These are phyloP conservation scores for Drosophila albomicans DNA, from an alignment of 1,140 invertebrate species.

Conservation along the genomic window DNA sequence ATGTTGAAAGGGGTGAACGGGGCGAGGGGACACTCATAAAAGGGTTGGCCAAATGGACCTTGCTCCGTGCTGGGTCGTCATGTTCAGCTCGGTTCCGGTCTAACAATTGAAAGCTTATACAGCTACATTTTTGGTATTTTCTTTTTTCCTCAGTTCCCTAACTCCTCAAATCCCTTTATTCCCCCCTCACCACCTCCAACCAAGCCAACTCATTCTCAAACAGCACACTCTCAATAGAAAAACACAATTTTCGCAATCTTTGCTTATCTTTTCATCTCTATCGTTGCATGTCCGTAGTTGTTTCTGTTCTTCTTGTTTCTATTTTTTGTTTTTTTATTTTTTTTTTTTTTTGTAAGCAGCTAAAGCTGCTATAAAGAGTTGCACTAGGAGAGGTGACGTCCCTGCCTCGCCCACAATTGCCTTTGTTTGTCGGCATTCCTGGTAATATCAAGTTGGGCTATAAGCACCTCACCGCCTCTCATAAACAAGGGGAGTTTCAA, in stretches of 20 bases:
- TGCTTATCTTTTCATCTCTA: constrained; percentile 80
- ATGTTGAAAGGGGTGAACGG: neutral
- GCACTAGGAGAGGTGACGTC: constrained; percentile 10
- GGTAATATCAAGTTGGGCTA: constrained; percentile 51
- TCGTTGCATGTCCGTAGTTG: constrained; percentile 47
- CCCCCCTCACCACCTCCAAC: neutral
- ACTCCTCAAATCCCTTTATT: too few species aligned
- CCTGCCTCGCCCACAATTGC: neutral
- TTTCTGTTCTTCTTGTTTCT: constrained; percentile 3
- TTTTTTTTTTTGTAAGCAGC: constrained; percentile 58
- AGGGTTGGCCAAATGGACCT: constrained; percentile 66
- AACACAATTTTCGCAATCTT: constrained; percentile 82
- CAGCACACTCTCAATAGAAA: constrained; percentile 64
- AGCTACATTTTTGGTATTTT: constrained; percentile 64
- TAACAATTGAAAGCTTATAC: constrained; percentile 64
- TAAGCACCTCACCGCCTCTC: constrained; percentile 40
- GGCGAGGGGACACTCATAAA: constrained; percentile 33
- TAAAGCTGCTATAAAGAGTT: constrained; percentile 53
- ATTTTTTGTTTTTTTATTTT: constrained; percentile 55
- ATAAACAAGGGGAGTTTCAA: constrained; percentile 35
- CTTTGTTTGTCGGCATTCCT: constrained; percentile 65
- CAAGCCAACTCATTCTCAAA: constrained; percentile 3
- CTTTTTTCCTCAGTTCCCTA: constrained; percentile 43
- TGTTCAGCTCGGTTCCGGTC: constrained; percentile 32
- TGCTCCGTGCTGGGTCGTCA: neutral